phyloP scores from a whole-genome alignment of 1,140 invertebrate species.

The Argopecten irradians region DNA sequence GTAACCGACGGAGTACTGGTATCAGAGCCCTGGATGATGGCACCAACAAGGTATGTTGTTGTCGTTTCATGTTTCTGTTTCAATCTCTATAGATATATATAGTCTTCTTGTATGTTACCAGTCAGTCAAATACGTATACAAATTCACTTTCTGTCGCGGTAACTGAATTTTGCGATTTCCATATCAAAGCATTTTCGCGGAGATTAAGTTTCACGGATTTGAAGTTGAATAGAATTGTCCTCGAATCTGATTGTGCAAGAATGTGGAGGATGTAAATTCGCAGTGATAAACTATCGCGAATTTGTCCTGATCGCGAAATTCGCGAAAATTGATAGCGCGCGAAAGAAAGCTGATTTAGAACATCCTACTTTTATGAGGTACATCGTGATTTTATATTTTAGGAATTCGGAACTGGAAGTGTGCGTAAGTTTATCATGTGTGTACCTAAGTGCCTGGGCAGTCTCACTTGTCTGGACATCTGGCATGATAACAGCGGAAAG shows the following conservation, averaged over 20 bases:
- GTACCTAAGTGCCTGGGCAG: conserved; percentile 59
- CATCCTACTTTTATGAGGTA: not conserved
- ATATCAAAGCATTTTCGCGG: too few relatives aligned
- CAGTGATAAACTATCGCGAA: not conserved
- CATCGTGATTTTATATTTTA: conserved; percentile 28
- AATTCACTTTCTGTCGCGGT: not conserved
- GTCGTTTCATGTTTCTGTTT: not conserved
- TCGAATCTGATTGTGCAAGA: not conserved
- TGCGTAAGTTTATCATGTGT: conserved; percentile 63
- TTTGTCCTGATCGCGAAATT: too few relatives aligned
- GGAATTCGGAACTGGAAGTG: conserved; percentile 60
- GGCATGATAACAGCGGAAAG: conserved; percentile 71
- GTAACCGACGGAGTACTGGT: conserved; percentile 48
- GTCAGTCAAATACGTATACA: too few relatives aligned
- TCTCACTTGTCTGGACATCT: conserved; percentile 67
- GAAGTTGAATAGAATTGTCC: not conserved
- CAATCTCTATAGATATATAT: not conserved
- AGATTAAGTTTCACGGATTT: too few relatives aligned
- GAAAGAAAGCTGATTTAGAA: not conserved
- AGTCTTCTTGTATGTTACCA: too few relatives aligned
- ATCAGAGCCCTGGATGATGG: conserved; percentile 42
- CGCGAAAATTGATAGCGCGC: too few relatives aligned
- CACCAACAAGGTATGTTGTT: conserved; percentile 18
- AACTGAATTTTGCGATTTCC: too few relatives aligned
- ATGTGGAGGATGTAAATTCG: not conserved